Conservation (phyloP, 2,113 vertebrate genomes). For the Turdus rufiventris region DNA sequence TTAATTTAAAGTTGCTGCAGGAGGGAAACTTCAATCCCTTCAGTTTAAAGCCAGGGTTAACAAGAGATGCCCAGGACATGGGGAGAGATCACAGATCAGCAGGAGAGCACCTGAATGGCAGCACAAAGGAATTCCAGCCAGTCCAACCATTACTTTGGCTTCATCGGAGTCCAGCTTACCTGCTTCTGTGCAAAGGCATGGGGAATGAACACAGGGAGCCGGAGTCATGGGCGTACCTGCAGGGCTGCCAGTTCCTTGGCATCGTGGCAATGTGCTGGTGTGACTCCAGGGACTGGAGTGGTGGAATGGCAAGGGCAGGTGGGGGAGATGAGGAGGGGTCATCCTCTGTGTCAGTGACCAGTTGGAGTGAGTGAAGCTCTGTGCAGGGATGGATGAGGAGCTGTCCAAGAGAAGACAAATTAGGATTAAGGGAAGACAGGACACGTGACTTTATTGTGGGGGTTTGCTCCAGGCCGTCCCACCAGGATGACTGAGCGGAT, state of each 20-base stretch:
- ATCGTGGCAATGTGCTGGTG: not conserved
- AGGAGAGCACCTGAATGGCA: not conserved
- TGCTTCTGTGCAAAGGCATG: not conserved
- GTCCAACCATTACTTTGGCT: not conserved
- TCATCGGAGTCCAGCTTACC: not conserved
- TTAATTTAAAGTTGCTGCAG: not conserved
- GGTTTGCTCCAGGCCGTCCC: not conserved
- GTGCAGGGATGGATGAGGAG: not conserved
- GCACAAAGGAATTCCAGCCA: not conserved
- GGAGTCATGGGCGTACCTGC: not conserved
- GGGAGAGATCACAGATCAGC: not conserved
- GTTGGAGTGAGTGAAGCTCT: not conserved
- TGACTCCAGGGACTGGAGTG: not conserved
- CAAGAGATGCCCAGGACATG: not conserved
- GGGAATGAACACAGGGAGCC: not conserved
- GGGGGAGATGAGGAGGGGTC: not conserved
- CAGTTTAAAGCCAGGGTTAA: not conserved
- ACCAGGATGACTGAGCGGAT: fast-evolving
- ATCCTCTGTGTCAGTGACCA: not conserved
- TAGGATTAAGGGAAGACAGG: not conserved
- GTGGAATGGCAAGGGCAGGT: not conserved
- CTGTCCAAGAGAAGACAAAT: not conserved
- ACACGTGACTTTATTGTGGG: not conserved
- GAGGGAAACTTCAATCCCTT: not conserved
- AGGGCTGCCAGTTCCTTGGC: not conserved